Conservation (phyloP, 2,797 vertebrate genomes). For the Chloroceryle inda region DNA sequence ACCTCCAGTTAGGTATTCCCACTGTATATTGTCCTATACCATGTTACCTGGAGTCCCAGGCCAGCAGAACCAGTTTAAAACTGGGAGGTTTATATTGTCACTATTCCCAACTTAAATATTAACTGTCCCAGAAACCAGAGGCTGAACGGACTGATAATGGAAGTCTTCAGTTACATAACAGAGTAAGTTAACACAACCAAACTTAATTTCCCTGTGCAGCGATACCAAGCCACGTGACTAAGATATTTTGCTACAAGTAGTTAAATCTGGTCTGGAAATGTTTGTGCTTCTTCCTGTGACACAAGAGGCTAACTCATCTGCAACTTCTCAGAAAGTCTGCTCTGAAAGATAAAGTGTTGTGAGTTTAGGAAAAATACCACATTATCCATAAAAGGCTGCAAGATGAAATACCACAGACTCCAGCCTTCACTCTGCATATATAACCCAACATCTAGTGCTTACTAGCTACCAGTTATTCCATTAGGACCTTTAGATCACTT, state of each 20-base stretch:
- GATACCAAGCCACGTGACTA: neutral
- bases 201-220: neutral
- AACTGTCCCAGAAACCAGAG: slow-evolving; percentile 15
- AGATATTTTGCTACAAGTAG: neutral
- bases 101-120: neutral
- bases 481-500: neutral
- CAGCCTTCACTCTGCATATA: neutral
- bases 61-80: slow-evolving; percentile 21
- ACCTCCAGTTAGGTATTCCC: neutral
- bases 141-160: neutral
- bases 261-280: neutral
- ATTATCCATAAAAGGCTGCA: neutral
- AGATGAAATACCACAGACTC: neutral
- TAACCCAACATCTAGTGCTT: neutral
- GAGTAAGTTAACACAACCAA: neutral
- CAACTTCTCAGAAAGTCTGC: neutral
- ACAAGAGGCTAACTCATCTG: neutral
- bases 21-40: neutral
- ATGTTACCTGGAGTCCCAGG: neutral
- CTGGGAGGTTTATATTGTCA: neutral
- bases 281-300: neutral
- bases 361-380: neutral
- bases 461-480: neutral
- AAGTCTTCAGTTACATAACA: neutral
- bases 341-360: neutral